Percentiles rank a stretch among this genome's conserved stretches.
These are phyloP conservation scores for Danio kyathit DNA, from an alignment of 2,797 vertebrate genomes.

Conservation along the genomic window DNA sequence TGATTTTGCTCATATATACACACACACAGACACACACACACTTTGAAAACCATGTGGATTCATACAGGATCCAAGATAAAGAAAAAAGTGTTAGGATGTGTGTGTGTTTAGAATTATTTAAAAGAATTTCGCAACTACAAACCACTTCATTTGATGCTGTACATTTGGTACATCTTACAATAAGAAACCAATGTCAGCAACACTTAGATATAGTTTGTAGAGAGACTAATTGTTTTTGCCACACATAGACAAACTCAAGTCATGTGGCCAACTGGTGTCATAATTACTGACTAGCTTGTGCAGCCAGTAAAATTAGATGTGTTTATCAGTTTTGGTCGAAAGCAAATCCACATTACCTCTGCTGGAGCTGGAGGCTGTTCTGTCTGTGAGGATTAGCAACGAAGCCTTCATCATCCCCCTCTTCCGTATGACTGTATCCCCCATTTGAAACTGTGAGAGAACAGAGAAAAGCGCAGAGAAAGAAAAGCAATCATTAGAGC, in stretches of 20 bases:
- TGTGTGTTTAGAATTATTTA: background rate
- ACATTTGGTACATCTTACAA: background rate
- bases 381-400: constrained; percentile 78
- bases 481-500: constrained; percentile 57
- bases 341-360: constrained; percentile 51
- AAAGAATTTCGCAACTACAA: background rate
- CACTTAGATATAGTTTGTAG: background rate
- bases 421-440: constrained; percentile 72
- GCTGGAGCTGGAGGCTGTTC: constrained; percentile 65
- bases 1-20: too few relatives aligned
- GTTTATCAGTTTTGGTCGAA: background rate
- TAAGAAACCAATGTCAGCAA: background rate
- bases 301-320: background rate
- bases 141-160: background rate
- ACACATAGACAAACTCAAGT: background rate
- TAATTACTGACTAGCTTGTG: background rate
- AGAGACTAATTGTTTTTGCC: background rate
- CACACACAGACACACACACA: too few relatives aligned
- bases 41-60: too few relatives aligned
- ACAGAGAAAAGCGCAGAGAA: constrained; percentile 1
- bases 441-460: constrained; percentile 73
- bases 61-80: too few relatives aligned
- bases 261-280: constrained; percentile 5
- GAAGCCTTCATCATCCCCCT: constrained; percentile 77
- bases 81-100: background rate